Percentiles rank a stretch among this genome's conserved stretches.
Conservation (phyloP, 1,140 invertebrate species). For the Rhyacophila brunnea region DNA sequence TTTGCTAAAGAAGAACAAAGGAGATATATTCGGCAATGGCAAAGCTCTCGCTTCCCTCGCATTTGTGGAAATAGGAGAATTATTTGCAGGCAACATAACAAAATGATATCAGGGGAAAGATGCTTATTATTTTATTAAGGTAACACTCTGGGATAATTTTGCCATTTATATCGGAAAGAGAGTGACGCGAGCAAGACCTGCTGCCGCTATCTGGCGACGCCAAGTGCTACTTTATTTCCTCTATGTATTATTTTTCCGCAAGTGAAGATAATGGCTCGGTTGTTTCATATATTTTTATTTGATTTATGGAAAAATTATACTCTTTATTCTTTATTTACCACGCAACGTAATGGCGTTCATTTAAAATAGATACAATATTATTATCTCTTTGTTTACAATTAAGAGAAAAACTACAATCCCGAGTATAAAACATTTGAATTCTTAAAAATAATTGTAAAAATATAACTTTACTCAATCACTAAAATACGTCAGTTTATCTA, state of each 20-base stretch:
- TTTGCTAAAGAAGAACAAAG: slow-evolving; percentile 31
- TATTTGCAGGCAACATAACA: slow-evolving; percentile 26
- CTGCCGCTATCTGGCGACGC: slow-evolving; percentile 15
- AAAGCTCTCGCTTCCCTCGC: slow-evolving; percentile 5
- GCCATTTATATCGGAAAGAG: slow-evolving; percentile 32
- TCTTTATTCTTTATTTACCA: too few species aligned
- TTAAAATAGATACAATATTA: too few species aligned
- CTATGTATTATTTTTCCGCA: slow-evolving; percentile 14
- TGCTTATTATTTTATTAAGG: slow-evolving; percentile 38
- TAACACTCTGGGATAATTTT: slow-evolving; percentile 35
- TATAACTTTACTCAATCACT: too few species aligned
- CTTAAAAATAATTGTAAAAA: too few species aligned
- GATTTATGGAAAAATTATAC: slow-evolving; percentile 21
- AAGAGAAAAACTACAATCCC: too few species aligned
- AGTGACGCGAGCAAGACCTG: slow-evolving; percentile 20
- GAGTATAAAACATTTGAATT: too few species aligned
- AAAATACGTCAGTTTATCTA: too few species aligned
- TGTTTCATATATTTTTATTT: slow-evolving; percentile 22
- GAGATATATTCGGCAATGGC: slow-evolving; percentile 13
- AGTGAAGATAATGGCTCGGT: slow-evolving; percentile 31
- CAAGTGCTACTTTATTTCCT: slow-evolving; percentile 23
- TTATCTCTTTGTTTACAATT: too few species aligned
- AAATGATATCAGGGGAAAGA: slow-evolving; percentile 31
- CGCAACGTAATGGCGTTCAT: too few species aligned
- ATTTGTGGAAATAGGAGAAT: slow-evolving; percentile 30